Evolutionary conservation across 2,797 vertebrate genomes (phyloP).

Genomic region (Protosalanx chinensis): DNA sequence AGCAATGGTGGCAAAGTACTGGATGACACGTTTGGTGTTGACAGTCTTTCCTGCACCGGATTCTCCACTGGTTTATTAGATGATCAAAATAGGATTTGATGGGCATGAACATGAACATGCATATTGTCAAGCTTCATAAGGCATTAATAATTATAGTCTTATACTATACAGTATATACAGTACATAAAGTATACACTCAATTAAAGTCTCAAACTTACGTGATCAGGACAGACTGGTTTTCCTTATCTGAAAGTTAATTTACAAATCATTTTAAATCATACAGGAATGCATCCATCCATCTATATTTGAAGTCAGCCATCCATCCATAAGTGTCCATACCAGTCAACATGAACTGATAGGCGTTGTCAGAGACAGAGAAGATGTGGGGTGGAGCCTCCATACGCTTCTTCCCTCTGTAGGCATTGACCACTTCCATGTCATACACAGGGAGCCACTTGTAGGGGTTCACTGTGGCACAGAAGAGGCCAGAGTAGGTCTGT

Average conservation of each 20-base stretch:
- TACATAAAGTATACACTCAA: background rate
- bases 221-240: constrained; percentile 72
- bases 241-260: constrained; percentile 57
- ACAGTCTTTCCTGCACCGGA: constrained; percentile 25
- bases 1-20: constrained; percentile 21
- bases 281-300: background rate
- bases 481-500: constrained; percentile 78
- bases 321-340: background rate
- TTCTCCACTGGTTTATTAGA: constrained; percentile 13
- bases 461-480: constrained; percentile 79
- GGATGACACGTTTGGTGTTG: constrained; percentile 25
- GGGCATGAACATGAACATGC: no score
- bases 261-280: background rate
- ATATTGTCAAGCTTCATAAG: no score
- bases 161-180: no score
- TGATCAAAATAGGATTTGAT: no score
- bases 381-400: constrained; percentile 18
- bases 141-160: background rate
- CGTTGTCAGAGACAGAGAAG: constrained; percentile 3
- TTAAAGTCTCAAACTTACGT: background rate
- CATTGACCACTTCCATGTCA: background rate
- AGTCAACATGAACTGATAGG: constrained; percentile 7
- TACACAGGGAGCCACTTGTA: constrained; percentile 74
- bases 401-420: constrained; percentile 22
- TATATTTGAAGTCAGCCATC: background rate